These are phyloP conservation scores for Hippolais icterina DNA, from an alignment of 2,113 vertebrate genomes.

Conservation along the genomic window DNA sequence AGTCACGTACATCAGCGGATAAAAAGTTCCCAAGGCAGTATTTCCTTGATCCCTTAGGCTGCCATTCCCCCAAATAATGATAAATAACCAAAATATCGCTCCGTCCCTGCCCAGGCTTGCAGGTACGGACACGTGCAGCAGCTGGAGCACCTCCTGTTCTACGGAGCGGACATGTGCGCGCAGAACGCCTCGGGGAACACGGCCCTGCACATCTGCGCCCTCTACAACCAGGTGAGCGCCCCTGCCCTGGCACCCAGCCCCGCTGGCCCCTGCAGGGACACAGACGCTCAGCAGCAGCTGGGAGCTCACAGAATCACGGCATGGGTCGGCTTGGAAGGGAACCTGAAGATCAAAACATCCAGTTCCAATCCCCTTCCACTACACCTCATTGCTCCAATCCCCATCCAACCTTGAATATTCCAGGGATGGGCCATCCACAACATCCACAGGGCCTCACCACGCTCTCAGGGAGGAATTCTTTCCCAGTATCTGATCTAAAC, in stretches of 20 bases:
- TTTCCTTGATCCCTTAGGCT: neutral
- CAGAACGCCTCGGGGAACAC: slow-evolving; percentile 87
- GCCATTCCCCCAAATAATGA: neutral
- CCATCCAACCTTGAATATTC: accelerated
- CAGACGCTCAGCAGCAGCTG: accelerated
- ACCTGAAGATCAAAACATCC: too few species aligned
- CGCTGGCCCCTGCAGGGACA: accelerated
- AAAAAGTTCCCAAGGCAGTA: neutral
- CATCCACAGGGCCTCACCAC: neutral
- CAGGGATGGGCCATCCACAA: neutral
- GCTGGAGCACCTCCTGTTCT: slow-evolving; percentile 87
- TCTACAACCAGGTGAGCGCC: slow-evolving; percentile 87
- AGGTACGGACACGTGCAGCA: slow-evolving; percentile 84
- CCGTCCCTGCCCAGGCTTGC: slow-evolving; percentile 70
- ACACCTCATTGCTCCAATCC: too few species aligned
- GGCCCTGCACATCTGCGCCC: slow-evolving; percentile 87
- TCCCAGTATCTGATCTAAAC: too few species aligned
- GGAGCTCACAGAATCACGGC: accelerated
- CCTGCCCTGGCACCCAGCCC: accelerated
- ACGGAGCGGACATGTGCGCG: slow-evolving; percentile 84
- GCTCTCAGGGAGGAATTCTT: neutral
- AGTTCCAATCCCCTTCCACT: neutral
- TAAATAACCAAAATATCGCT: neutral
- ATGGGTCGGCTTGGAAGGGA: neutral
- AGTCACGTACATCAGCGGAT: neutral